Evolutionary conservation across 2,888 invertebrate species (phyloP), one percentile per base, ranked within the genome.

Genomic region (Aleiodes testaceus): DNA sequence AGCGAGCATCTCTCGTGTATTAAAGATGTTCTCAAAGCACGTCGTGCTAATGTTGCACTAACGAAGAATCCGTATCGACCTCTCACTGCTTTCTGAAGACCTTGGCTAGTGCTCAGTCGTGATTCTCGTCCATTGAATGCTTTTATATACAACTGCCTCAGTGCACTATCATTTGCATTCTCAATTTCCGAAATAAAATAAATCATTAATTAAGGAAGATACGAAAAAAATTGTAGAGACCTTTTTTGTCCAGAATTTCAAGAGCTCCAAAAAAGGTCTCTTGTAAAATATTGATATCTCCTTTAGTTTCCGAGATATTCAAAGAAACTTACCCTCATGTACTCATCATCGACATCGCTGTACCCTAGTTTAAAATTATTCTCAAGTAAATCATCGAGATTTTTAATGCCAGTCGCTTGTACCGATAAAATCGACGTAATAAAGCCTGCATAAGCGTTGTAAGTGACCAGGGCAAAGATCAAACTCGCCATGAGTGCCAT

Each of bases 361-460:
- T 91, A 92, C 0, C 92, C 92, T 55, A 92, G 89, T 79, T 90
- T 90, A 77, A 91, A 91, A 78, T 90, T 88, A 16, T 91, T 89
- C 3, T 89, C 89, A 2, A 91, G 84, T 1, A 92, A 89, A 63
- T 92, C 92, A 0, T 89, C 87, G 1, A 92, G 88, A 1, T 90
- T 91, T 68, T 89, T 90, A 16, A 92, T 90, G 16, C 86, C 85
- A 3, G 82, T 80, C 0, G 90, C 89, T 64, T 92, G 89, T 0
- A 92, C 91, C 0, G 92, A 92, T 66, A 92, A 83, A 52, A 92
- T 91, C 0, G 92, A 92, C 0, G 92, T 92, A 64, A 92, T 92
- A 78, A 91, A 92, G 0, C 92, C 92, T 0, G 92, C 91, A 77
- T 92, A 92, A 0, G 92, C 90, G 79, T 92, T 92, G 82, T 91